These are phyloP conservation scores for Agrotis segetum DNA, from an alignment of 2,888 invertebrate species.

Conservation along the genomic window DNA sequence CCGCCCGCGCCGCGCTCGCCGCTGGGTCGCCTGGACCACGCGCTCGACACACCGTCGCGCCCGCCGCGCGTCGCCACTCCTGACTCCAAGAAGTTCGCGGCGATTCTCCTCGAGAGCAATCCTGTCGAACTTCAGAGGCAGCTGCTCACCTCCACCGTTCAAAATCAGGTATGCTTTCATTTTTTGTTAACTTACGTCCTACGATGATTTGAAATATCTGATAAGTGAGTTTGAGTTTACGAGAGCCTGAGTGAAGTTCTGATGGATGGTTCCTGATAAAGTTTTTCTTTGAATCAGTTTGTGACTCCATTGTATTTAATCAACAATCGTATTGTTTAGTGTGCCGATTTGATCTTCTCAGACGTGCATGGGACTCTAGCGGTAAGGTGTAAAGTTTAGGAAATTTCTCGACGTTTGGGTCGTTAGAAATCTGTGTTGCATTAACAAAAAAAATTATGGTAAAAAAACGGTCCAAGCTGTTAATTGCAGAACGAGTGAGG, in stretches of 20 bases:
- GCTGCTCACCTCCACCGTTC: slow-evolving; percentile 95
- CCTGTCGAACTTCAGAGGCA: slow-evolving; percentile 96
- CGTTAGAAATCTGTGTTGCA: slow-evolving; percentile 64
- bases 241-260: not conserved
- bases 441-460: slow-evolving; percentile 53
- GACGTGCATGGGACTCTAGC: slow-evolving; percentile 39
- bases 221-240: slow-evolving; percentile 5
- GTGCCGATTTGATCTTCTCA: slow-evolving; percentile 45
- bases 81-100: slow-evolving; percentile 94
- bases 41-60: slow-evolving; percentile 92
- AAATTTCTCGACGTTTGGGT: slow-evolving; percentile 52
- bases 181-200: not conserved
- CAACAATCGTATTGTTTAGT: slow-evolving; percentile 44
- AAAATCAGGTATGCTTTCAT: slow-evolving; percentile 93
- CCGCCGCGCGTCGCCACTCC: slow-evolving; percentile 92
- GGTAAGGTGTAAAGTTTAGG: slow-evolving; percentile 51
- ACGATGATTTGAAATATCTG: not conserved
- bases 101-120: slow-evolving; percentile 96
- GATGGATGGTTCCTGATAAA: not conserved
- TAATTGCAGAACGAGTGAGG: slow-evolving; percentile 76
- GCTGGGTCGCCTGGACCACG: slow-evolving; percentile 93
- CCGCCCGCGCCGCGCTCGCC: slow-evolving; percentile 86
- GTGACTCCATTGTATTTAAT: slow-evolving; percentile 42
- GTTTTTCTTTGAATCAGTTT: slow-evolving; percentile 1
- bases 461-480: slow-evolving; percentile 68